Base-by-base conservation (phyloP, 1,140 invertebrate genomes). In the Drosophila busckii region DNA sequence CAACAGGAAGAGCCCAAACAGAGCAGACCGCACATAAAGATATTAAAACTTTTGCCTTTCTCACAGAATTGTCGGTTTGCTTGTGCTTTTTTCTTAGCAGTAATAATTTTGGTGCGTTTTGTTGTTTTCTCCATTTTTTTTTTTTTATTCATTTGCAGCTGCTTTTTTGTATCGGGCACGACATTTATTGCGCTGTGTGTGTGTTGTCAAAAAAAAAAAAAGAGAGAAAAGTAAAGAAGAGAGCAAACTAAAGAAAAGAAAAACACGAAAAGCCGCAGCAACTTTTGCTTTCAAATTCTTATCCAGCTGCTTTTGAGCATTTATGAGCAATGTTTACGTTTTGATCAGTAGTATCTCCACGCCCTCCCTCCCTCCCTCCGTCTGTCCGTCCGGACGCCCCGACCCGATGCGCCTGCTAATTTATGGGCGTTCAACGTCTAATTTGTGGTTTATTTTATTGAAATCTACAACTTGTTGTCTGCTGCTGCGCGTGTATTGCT, bases 111-210 rank as follows among this genome's bases (percentile, higher is more conserved):
- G 15, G 26, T 54, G 26, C 34, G 25, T 44, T 52, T 45, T 59
- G 29, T 28, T 19, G 44, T 2, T 35, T 25, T 50, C 29, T 49
- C 37, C 48, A 52, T 40, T 62, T 62, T 80, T 80, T 66, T 58
- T n/a, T 50, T 32, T 49, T 42, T 52, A 52, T 40, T 62, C 67
- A 78, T 80, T 66, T 58, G 68, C 61, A 70, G 65, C 80, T 70
- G 58, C 54, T 60, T 49, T 70, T 53, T 37, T 48, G 40, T 53
- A 35, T 63, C 64, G 38, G 53, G 45, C 54, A 59, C 59, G 73
- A 82, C 75, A 82, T 80, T 80, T 80, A 82, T 82, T 73, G 73
- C 58, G 40, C 54, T 76, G 52, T n/a, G n/a, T n/a, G n/a, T n/a
- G 23, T 45, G 37, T 65, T 82, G 73, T 80, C 63, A 64, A 56